Conservation (phyloP, 2,797 vertebrate genomes). For the Xenops minutus region DNA sequence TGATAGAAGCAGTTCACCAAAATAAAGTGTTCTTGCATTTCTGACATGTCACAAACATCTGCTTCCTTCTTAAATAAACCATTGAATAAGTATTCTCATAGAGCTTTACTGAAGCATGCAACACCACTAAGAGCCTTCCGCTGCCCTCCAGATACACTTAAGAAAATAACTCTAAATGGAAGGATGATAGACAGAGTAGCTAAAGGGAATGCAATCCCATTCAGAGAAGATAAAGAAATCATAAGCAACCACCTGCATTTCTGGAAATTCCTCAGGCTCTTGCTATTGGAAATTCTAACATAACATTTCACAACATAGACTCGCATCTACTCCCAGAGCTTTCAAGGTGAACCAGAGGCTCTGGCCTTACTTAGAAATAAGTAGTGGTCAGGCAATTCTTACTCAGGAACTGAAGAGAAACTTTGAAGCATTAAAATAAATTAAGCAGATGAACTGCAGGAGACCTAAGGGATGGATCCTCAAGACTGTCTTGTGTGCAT, state of each 20-base stretch:
- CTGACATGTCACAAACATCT: slow-evolving; percentile 34
- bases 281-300: background rate
- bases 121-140: slow-evolving; percentile 24
- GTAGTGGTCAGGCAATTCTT: background rate
- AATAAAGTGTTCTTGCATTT: slow-evolving; percentile 26
- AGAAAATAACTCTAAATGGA: slow-evolving; percentile 51
- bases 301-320: background rate
- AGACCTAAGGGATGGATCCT: background rate
- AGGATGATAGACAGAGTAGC: slow-evolving; percentile 26
- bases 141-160: slow-evolving; percentile 56
- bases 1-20: slow-evolving; percentile 15
- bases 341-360: background rate
- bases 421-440: background rate
- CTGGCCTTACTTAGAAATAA: background rate
- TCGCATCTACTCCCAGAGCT: background rate
- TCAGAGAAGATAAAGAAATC: slow-evolving; percentile 40
- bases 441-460: background rate
- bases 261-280: slow-evolving; percentile 22
- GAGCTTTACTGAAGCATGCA: slow-evolving; percentile 38
- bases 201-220: slow-evolving; percentile 38
- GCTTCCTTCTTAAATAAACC: slow-evolving; percentile 46
- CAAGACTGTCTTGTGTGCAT: background rate
- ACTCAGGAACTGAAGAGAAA: background rate
- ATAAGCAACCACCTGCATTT: slow-evolving; percentile 42
- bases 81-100: slow-evolving; percentile 40